Conservation (phyloP, 2,113 vertebrate species). For the Erythrolamprus reginae region DNA sequence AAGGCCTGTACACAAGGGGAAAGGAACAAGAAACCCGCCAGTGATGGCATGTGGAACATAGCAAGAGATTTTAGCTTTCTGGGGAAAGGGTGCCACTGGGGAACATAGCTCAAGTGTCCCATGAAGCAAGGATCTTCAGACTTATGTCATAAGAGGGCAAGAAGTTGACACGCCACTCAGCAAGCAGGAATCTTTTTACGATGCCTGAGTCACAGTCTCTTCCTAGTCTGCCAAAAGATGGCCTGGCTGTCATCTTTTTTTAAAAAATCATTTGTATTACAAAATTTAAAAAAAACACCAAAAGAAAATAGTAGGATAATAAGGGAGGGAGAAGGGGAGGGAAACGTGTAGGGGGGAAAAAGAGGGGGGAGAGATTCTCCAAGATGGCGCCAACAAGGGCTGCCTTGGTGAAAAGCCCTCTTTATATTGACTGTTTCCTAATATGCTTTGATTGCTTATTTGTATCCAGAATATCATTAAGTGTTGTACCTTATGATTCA, state of each 20-base stretch:
- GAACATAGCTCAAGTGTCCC: not conserved
- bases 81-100: not conserved
- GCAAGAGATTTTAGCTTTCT: not conserved
- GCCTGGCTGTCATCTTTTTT: not conserved
- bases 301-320: not conserved
- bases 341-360: not conserved
- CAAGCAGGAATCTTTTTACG: not conserved
- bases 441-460: too few species aligned
- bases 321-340: not conserved
- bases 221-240: not conserved
- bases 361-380: too few species aligned
- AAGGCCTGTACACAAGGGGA: too few species aligned
- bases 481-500: too few species aligned
- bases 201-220: not conserved
- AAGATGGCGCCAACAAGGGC: too few species aligned
- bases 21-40: not conserved
- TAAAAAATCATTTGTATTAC: not conserved
- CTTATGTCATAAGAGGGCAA: not conserved
- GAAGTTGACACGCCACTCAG: not conserved
- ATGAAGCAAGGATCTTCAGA: not conserved
- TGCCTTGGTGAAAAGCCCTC: too few species aligned
- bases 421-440: too few species aligned
- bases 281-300: not conserved
- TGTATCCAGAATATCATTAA: too few species aligned
- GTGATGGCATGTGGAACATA: not conserved